These are phyloP conservation scores for Phacellophora camtschatica DNA, from an alignment of 30 jellyfish, hydroid and myxozoan species.

Conservation along the genomic window DNA sequence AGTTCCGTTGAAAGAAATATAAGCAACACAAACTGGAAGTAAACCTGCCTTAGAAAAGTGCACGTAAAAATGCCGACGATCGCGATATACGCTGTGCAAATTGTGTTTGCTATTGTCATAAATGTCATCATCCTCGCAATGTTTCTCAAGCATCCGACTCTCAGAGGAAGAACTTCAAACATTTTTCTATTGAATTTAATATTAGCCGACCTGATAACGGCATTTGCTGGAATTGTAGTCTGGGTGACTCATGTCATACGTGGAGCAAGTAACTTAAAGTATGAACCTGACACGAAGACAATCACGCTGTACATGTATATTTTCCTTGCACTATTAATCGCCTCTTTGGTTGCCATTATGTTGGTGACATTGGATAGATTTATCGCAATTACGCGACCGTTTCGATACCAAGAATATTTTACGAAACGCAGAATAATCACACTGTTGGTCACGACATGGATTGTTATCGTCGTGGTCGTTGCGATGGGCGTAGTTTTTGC, in stretches of 20 bases:
- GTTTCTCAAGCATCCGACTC: background rate
- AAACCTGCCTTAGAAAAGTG: background rate
- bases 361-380: slow-evolving; percentile 42
- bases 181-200: slow-evolving; percentile 26
- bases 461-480: background rate
- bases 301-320: slow-evolving; percentile 8
- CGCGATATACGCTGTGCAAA: background rate
- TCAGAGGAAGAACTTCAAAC: slow-evolving; percentile 4
- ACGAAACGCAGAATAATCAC: slow-evolving; percentile 7
- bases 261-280: background rate
- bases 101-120: background rate
- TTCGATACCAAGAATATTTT: slow-evolving; percentile 10
- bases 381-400: slow-evolving; percentile 37
- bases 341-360: background rate
- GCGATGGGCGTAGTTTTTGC: slow-evolving; percentile 12
- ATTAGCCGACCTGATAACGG: slow-evolving; percentile 23
- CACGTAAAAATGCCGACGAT: background rate
- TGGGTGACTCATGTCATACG: background rate
- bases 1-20: background rate
- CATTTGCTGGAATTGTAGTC: background rate
- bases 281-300: background rate
- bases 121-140: background rate
- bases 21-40: background rate
- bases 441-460: background rate
- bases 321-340: background rate